A percentile compares a stretch with the other conserved stretches of the same genome.
Conservation (phyloP, 2,888 invertebrate genomes). For the Deilephila porcellus region DNA sequence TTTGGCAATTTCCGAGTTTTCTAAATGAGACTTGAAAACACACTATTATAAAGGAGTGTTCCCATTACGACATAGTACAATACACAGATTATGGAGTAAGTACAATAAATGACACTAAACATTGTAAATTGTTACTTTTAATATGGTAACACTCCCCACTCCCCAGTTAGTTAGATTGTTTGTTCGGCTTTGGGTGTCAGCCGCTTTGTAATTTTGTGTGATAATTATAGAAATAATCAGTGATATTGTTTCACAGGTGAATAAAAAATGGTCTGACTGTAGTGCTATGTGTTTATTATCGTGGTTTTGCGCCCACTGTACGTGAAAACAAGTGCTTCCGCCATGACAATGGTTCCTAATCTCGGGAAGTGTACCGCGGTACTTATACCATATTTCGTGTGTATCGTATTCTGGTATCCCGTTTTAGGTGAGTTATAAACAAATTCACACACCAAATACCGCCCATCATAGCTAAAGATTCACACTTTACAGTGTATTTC, state of each 20-base stretch:
- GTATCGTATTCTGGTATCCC: constrained; percentile 71
- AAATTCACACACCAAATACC: constrained; percentile 39
- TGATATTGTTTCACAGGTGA: constrained; percentile 63
- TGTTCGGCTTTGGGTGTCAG: constrained; percentile 84
- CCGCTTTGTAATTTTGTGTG: constrained; percentile 75
- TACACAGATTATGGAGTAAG: no score
- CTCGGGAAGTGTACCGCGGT: constrained; percentile 71
- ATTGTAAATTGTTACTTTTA: constrained; percentile 27
- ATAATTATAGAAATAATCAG: constrained; percentile 71
- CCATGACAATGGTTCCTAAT: constrained; percentile 79
- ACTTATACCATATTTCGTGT: constrained; percentile 77
- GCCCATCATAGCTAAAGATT: not conserved
- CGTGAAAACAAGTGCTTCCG: constrained; percentile 75
- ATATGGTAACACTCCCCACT: constrained; percentile 59
- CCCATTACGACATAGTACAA: not conserved
- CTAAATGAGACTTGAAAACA: no score
- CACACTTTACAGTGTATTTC: not conserved
- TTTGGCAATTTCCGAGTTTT: no score
- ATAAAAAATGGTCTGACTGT: constrained; percentile 72
- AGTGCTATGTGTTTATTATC: constrained; percentile 69
- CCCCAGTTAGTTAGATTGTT: constrained; percentile 67
- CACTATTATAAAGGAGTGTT: not conserved
- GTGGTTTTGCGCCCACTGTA: constrained; percentile 61
- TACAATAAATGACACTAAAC: not conserved
- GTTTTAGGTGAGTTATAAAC: constrained; percentile 71